A percentile compares a stretch with the other conserved stretches of the same genome.
phyloP scores from a whole-genome alignment of 2,888 invertebrate species.

The Drosophila melanosoma region DNA sequence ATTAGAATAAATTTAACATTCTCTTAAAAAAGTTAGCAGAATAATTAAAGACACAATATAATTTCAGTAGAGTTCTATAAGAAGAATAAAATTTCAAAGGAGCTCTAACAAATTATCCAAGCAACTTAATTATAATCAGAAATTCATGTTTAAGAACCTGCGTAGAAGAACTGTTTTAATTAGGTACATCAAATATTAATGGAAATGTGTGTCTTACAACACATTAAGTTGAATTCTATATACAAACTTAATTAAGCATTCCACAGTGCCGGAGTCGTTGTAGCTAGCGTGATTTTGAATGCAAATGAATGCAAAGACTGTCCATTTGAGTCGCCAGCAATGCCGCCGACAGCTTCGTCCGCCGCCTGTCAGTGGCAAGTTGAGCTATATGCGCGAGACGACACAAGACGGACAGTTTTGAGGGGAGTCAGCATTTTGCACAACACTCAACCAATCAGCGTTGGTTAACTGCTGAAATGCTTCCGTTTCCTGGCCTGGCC shows the following conservation, averaged over 20 bases:
- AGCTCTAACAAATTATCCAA: not conserved
- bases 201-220: not conserved
- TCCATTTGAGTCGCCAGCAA: constrained; percentile 72
- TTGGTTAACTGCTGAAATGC: constrained; percentile 78
- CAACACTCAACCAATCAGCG: constrained; percentile 78
- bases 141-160: not conserved
- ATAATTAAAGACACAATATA: too few relatives aligned
- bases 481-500: constrained; percentile 70
- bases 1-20: not conserved
- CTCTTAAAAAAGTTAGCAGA: not conserved
- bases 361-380: constrained; percentile 53
- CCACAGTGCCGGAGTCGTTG: constrained; percentile 49
- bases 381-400: constrained; percentile 32
- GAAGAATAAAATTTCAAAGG: not conserved
- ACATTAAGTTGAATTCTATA: constrained; percentile 13
- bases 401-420: constrained; percentile 28
- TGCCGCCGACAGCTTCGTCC: constrained; percentile 61
- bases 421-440: constrained; percentile 58
- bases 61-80: not conserved
- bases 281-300: constrained; percentile 66
- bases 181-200: constrained; percentile 4
- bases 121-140: not conserved
- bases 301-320: constrained; percentile 77
- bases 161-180: not conserved
- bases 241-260: constrained; percentile 5